phyloP scores from a whole-genome alignment of 2,797 vertebrate species.

The Percopsis omiscomaycus region DNA sequence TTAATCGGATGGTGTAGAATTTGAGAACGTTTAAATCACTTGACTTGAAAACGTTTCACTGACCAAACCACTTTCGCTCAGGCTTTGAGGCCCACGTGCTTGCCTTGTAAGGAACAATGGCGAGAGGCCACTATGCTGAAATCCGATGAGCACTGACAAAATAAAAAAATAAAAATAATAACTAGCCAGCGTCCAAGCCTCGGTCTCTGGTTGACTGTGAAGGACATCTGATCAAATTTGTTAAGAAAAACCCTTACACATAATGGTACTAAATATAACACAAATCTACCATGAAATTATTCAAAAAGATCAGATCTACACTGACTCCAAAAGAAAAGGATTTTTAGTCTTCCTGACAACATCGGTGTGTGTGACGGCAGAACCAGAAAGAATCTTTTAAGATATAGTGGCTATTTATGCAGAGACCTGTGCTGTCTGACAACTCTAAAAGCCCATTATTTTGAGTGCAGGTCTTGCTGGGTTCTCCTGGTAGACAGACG shows the following conservation, averaged over 20 bases:
- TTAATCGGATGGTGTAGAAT: constrained; percentile 37
- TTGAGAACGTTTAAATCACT: constrained; percentile 46
- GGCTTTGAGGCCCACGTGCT: constrained; percentile 77
- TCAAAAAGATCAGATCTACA: neutral
- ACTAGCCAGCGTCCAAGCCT: constrained; percentile 64
- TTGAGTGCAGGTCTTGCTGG: constrained; percentile 13
- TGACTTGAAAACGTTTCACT: constrained; percentile 58
- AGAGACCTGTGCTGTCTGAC: constrained; percentile 13
- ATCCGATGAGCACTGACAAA: constrained; percentile 84
- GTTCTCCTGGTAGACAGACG: constrained; percentile 23
- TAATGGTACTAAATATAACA: neutral
- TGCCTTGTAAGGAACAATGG: constrained; percentile 82
- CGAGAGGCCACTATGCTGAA: constrained; percentile 82
- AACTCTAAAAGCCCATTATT: constrained; percentile 31
- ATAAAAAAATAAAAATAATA: constrained; percentile 19
- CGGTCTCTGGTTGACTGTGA: constrained; percentile 74
- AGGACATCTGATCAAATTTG: constrained; percentile 26
- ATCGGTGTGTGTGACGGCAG: constrained; percentile 8
- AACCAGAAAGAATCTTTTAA: constrained; percentile 10
- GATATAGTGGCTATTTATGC: constrained; percentile 13
- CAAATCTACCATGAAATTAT: too few relatives aligned
- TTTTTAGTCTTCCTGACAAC: neutral
- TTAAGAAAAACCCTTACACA: constrained; percentile 25
- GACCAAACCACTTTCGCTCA: constrained; percentile 45
- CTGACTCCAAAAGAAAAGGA: neutral